Evolutionary conservation across 23 tunicate species (phyloP).

Genomic region (Pegea sp.): DNA sequence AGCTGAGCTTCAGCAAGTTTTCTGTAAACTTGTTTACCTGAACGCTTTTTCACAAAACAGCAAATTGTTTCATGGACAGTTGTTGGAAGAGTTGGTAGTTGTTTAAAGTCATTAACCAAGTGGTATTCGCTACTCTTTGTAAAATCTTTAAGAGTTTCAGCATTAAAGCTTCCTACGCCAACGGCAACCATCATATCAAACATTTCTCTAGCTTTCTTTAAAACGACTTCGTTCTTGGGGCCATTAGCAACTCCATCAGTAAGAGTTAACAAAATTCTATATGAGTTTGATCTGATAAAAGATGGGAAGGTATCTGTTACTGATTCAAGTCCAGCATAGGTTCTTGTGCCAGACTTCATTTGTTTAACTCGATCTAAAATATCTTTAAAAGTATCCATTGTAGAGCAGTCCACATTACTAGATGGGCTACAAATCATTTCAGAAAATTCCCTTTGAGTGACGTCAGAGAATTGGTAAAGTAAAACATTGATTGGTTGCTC

Average conservation of each 20-base stretch:
- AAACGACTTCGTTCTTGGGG: conserved; percentile 34
- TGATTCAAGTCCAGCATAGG: conserved; percentile 49
- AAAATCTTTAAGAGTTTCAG: too few relatives aligned
- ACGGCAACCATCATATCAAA: conserved; percentile 61
- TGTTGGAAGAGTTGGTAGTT: too few relatives aligned
- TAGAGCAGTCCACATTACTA: background rate
- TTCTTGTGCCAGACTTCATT: conserved; percentile 73
- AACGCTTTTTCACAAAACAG: too few relatives aligned
- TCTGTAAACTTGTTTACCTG: too few relatives aligned
- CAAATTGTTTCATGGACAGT: too few relatives aligned
- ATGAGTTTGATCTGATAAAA: conserved; percentile 17
- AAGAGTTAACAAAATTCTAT: conserved; percentile 70
- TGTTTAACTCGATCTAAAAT: conserved; percentile 21
- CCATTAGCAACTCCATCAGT: conserved; percentile 82
- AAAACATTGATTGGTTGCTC: conserved; percentile 17
- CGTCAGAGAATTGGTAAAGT: conserved; percentile 66
- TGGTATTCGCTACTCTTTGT: too few relatives aligned
- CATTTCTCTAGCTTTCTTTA: conserved; percentile 24
- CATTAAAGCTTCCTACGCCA: too few relatives aligned
- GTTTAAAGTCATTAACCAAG: too few relatives aligned
- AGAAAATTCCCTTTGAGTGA: conserved; percentile 25
- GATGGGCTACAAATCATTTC: conserved; percentile 5
- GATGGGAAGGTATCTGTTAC: conserved; percentile 34
- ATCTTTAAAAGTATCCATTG: conserved; percentile 7
- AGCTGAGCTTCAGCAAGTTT: too few relatives aligned